These are phyloP conservation scores for Eristalis tenax DNA, from an alignment of 2,888 invertebrate genomes.

Conservation along the genomic window DNA sequence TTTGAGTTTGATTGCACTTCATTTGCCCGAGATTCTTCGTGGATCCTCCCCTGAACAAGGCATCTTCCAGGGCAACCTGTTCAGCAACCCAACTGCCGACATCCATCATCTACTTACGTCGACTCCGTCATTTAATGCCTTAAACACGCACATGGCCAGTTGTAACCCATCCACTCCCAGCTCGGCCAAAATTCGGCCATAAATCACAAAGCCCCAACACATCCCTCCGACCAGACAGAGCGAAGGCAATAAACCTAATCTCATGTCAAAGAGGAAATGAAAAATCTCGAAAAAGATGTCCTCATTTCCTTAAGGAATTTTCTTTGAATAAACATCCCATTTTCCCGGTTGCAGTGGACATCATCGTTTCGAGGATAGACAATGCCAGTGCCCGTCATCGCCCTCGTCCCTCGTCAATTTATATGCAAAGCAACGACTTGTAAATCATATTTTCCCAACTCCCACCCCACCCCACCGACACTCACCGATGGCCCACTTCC, in stretches of 20 bases:
- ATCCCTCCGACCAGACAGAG: slow-evolving; percentile 14
- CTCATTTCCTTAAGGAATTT: slow-evolving; percentile 37
- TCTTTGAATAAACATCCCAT: slow-evolving; percentile 46
- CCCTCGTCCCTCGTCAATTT: slow-evolving; percentile 55
- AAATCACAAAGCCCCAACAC: background rate
- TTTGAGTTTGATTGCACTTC: too few species aligned
- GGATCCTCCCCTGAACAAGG: too few species aligned
- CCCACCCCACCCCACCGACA: background rate
- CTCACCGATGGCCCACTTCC: background rate
- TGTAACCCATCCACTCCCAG: background rate
- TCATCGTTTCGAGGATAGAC: slow-evolving; percentile 45
- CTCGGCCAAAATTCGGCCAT: background rate
- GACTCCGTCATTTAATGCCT: background rate
- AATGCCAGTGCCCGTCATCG: slow-evolving; percentile 19
- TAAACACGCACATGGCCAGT: background rate
- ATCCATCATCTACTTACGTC: background rate
- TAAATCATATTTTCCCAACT: slow-evolving; percentile 62
- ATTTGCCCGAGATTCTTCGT: too few species aligned
- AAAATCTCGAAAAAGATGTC: slow-evolving; percentile 30
- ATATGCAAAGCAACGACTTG: slow-evolving; percentile 69
- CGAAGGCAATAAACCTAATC: slow-evolving; percentile 26
- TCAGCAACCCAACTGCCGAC: too few species aligned
- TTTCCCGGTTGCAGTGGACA: slow-evolving; percentile 44
- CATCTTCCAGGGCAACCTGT: too few species aligned
- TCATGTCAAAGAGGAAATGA: slow-evolving; percentile 34